Percentiles rank a stretch among this genome's conserved stretches.
Evolutionary conservation across 2,888 invertebrate species (phyloP).

Genomic region (Sturmia bella): DNA sequence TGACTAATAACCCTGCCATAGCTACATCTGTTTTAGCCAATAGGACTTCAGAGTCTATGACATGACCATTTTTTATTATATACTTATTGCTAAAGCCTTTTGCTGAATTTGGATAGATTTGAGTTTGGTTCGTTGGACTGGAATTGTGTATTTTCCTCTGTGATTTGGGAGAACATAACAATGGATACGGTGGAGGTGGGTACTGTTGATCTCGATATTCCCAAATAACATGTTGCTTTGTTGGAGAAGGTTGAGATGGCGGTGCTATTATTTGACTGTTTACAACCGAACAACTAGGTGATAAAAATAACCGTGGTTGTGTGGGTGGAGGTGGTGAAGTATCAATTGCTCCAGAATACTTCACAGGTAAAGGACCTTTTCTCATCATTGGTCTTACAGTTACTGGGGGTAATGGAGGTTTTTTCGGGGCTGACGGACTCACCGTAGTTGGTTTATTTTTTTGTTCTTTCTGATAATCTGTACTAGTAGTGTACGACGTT

Average conservation of each 20-base stretch:
- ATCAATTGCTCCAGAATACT: slow-evolving; percentile 73
- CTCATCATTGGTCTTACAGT: slow-evolving; percentile 81
- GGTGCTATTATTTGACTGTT: slow-evolving; percentile 82
- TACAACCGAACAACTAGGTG: slow-evolving; percentile 82
- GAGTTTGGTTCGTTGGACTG: slow-evolving; percentile 48
- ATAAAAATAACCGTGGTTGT: slow-evolving; percentile 82
- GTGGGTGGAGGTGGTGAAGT: slow-evolving; percentile 79
- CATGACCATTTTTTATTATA: slow-evolving; percentile 84
- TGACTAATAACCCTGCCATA: slow-evolving; percentile 86
- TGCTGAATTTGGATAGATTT: slow-evolving; percentile 28
- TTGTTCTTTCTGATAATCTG: slow-evolving; percentile 68
- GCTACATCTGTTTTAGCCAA: slow-evolving; percentile 87
- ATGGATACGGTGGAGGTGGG: slow-evolving; percentile 78
- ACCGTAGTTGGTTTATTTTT: slow-evolving; percentile 74
- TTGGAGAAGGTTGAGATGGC: slow-evolving; percentile 38
- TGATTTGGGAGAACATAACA: slow-evolving; percentile 84
- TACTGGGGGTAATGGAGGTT: slow-evolving; percentile 88
- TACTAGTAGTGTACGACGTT: slow-evolving; percentile 61
- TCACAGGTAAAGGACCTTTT: slow-evolving; percentile 85
- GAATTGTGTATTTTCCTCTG: slow-evolving; percentile 79
- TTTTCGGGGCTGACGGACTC: slow-evolving; percentile 84
- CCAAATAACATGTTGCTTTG: slow-evolving; percentile 76
- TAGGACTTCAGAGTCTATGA: slow-evolving; percentile 84
- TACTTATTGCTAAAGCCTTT: slow-evolving; percentile 73
- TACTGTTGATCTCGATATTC: slow-evolving; percentile 83